Conservation (phyloP, 2,888 invertebrate genomes). For the Cantharis flavilabris region DNA sequence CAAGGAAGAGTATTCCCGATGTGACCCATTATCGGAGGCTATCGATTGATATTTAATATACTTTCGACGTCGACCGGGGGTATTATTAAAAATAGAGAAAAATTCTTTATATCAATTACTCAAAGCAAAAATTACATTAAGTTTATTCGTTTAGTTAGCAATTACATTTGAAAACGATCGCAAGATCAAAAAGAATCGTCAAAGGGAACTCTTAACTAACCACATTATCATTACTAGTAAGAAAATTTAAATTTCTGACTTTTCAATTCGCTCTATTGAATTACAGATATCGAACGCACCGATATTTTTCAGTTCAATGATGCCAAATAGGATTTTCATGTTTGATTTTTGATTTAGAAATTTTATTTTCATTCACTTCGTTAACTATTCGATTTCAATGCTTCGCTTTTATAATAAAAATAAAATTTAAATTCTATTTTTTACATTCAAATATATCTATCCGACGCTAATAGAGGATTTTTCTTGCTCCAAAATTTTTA, state of each 20-base stretch:
- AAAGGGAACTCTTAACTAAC: conserved; percentile 45
- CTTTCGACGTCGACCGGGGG: neutral
- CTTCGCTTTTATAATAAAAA: neutral
- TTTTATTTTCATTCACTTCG: conserved; percentile 13
- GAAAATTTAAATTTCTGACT: conserved; percentile 40
- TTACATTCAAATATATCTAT: too few species aligned
- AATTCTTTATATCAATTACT: neutral
- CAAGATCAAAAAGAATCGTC: conserved; percentile 40
- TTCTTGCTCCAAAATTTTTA: too few species aligned
- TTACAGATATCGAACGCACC: conserved; percentile 38
- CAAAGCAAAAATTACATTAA: neutral
- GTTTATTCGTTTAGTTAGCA: conserved; percentile 22
- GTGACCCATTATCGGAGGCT: conserved; percentile 16
- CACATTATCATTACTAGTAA: conserved; percentile 41
- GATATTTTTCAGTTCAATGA: conserved; percentile 34
- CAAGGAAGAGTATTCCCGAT: conserved; percentile 9
- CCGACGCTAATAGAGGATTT: too few species aligned
- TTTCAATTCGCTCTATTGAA: conserved; percentile 40
- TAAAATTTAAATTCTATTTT: neutral
- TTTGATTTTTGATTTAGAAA: conserved; percentile 44
- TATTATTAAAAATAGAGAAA: neutral
- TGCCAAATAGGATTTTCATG: conserved; percentile 42
- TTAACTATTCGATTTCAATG: neutral
- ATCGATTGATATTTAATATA: conserved; percentile 27
- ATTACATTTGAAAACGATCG: conserved; percentile 34